phyloP scores from a whole-genome alignment of 1,140 invertebrate genomes.

The Zaprionus lachaisei region DNA sequence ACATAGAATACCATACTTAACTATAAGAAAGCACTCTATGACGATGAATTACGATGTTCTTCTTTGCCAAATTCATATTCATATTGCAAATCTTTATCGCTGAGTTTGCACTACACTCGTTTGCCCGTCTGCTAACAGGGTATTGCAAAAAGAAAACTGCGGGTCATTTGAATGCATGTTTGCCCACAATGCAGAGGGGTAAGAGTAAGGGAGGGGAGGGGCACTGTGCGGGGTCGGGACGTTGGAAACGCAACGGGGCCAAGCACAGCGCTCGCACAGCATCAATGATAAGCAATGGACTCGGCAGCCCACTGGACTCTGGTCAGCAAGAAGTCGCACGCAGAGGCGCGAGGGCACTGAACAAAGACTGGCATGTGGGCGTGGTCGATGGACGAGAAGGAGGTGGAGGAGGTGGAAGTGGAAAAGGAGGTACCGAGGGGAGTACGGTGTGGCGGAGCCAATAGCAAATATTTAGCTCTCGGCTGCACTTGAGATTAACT shows the following conservation, averaged over 20 bases:
- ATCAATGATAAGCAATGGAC: constrained; percentile 70
- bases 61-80: too few species aligned
- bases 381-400: background rate
- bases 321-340: constrained; percentile 35
- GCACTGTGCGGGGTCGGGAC: background rate
- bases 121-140: constrained; percentile 7
- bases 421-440: background rate
- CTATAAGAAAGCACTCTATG: too few species aligned
- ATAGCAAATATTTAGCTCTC: constrained; percentile 80
- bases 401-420: background rate
- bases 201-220: background rate
- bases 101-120: background rate
- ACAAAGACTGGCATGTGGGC: background rate
- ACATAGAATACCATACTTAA: too few species aligned
- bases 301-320: constrained; percentile 25
- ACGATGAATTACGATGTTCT: too few species aligned
- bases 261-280: constrained; percentile 23
- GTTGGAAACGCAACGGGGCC: background rate
- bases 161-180: constrained; percentile 76
- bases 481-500: constrained; percentile 81
- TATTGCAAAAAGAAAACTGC: constrained; percentile 43
- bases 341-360: constrained; percentile 6
- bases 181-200: background rate
- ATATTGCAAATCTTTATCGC: too few species aligned
- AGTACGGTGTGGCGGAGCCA: constrained; percentile 42